These are phyloP conservation scores for Nothocercus nigrocapillus DNA, from an alignment of 2,113 vertebrate genomes.

Conservation along the genomic window DNA sequence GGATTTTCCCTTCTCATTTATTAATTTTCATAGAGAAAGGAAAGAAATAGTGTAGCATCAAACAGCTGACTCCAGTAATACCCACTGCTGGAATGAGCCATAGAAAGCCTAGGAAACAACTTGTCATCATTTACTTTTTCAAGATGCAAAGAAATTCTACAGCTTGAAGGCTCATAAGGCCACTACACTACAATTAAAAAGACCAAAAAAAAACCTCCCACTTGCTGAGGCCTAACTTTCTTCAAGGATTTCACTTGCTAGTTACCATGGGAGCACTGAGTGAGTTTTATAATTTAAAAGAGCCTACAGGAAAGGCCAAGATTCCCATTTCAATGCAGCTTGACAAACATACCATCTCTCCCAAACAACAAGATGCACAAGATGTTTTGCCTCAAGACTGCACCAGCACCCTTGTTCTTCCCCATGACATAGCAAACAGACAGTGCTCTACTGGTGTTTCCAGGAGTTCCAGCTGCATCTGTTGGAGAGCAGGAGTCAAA, in stretches of 20 bases:
- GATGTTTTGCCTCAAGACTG: neutral
- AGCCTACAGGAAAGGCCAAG: neutral
- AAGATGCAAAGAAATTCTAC: neutral
- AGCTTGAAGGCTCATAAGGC: neutral
- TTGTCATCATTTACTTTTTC: neutral
- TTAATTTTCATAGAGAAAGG: neutral
- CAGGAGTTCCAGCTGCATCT: neutral
- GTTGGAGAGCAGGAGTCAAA: neutral
- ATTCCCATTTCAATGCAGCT: neutral
- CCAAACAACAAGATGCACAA: neutral
- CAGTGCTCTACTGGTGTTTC: too few relatives aligned
- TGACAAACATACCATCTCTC: neutral
- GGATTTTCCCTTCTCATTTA: neutral
- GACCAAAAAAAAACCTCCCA: neutral
- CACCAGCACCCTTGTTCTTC: neutral
- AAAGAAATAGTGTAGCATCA: neutral
- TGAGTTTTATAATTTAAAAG: neutral
- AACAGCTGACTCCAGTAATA: neutral
- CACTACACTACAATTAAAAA: neutral
- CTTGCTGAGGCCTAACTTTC: neutral
- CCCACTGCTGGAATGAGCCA: neutral
- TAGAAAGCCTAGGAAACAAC: neutral
- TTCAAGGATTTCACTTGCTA: neutral
- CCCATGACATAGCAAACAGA: neutral
- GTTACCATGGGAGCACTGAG: neutral